Evolutionary conservation across 2,113 vertebrate species (phyloP), one percentile per base, ranked within the genome.

Genomic region (Odocoileus hemionus): DNA sequence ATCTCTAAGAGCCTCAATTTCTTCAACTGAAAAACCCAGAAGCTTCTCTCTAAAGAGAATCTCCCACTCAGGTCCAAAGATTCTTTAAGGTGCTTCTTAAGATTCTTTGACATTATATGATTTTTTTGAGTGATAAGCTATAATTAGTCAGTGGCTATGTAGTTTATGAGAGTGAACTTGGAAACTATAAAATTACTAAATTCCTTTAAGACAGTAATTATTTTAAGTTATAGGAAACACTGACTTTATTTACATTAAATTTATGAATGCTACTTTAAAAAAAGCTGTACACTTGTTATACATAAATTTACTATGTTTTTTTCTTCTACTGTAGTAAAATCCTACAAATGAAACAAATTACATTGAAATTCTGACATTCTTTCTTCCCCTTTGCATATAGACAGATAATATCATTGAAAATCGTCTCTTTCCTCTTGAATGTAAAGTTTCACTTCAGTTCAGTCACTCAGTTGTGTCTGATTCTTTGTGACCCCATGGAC

Each of bases 31-130:
- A 61, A 90, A 91, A 64, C 9, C 9, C 36, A 14, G 33, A 57
- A 94, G 67, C 82, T 10, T 39, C 91, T 74, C 39, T 88, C 3
- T 64, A 57, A 84, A 89, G 45, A 39, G 39, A 39, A 39, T 39
- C 39, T 83, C 36, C 50, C 0, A 12, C 45, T 52, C 14, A 84
- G 30, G 52, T 57, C 61, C 89, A 95, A 82, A 74, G 55, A 91
- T 93, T 93, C 80, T 84, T 95, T 94, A 97, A n/a, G n/a, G 54
- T 61, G 76, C 55, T 90, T 93, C 91, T 70, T 79, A n/a, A 79
- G 19, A 94, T 39, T 86, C 16, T 67, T 96, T 93, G 55, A 21
- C 61, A 88, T 50, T 45, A 92, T 61, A 85, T 83, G 60, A 89
- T 12, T 93, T 94, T 89, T 93, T 64, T 54, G 9, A 94, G 30